These are phyloP conservation scores for Pelobates fuscus DNA, from an alignment of 2,113 vertebrate genomes.

Conservation along the genomic window DNA sequence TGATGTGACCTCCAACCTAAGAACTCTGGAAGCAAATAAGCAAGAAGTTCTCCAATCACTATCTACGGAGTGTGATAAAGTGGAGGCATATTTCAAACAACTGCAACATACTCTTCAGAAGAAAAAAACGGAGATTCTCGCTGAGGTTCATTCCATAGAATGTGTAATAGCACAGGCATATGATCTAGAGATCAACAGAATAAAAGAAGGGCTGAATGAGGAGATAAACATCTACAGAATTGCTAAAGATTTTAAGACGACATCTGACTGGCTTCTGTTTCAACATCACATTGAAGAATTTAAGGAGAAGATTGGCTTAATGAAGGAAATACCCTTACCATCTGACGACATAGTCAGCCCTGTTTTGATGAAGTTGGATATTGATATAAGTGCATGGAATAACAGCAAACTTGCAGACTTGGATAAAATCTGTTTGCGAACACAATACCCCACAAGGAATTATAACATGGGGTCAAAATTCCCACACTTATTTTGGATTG, in stretches of 20 bases:
- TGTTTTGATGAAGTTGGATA: constrained; percentile 77
- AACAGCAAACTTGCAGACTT: constrained; percentile 82
- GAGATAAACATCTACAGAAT: constrained; percentile 81
- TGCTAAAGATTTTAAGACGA: constrained; percentile 83
- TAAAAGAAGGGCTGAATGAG: constrained; percentile 85
- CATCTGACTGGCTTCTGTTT: constrained; percentile 84
- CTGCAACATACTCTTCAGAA: constrained; percentile 81
- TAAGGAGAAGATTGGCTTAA: constrained; percentile 81
- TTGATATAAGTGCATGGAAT: constrained; percentile 91
- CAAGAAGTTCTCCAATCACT: constrained; percentile 84
- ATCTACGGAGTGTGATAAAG: constrained; percentile 83
- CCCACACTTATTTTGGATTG: constrained; percentile 53
- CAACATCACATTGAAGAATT: constrained; percentile 93
- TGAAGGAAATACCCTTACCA: constrained; percentile 82
- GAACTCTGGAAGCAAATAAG: constrained; percentile 84
- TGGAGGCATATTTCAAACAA: constrained; percentile 87
- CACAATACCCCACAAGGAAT: constrained; percentile 70
- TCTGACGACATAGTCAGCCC: constrained; percentile 73
- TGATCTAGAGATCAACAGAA: constrained; percentile 87
- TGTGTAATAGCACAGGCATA: constrained; percentile 89
- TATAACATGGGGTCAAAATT: constrained; percentile 59
- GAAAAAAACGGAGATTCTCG: constrained; percentile 89
- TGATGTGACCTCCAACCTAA: constrained; percentile 81
- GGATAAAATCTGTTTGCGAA: constrained; percentile 86
- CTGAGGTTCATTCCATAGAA: constrained; percentile 92